These are phyloP conservation scores for Cynodonichthys magdalenae DNA, from an alignment of 2,797 vertebrate genomes.

Conservation along the genomic window DNA sequence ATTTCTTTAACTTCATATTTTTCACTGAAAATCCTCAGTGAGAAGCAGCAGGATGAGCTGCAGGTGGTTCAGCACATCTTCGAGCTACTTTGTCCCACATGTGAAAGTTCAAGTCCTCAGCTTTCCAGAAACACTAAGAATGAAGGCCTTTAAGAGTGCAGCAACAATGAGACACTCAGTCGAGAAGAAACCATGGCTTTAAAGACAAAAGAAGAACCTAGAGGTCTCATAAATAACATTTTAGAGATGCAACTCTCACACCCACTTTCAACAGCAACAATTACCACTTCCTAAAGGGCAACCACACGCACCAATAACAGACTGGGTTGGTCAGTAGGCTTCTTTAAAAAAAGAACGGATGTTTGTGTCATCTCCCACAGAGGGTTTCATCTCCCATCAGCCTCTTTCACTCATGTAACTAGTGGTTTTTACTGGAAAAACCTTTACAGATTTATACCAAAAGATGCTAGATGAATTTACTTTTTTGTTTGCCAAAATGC, in stretches of 20 bases:
- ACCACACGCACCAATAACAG: constrained; percentile 47
- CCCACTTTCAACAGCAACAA: constrained; percentile 44
- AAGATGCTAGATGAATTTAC: not conserved
- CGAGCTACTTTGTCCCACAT: not conserved
- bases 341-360: constrained; percentile 23
- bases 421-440: not conserved
- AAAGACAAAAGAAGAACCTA: constrained; percentile 60
- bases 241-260: constrained; percentile 46
- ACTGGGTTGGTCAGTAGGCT: constrained; percentile 8
- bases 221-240: constrained; percentile 63
- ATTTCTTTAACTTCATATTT: not conserved
- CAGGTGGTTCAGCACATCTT: constrained; percentile 12
- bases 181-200: constrained; percentile 49
- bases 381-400: not conserved
- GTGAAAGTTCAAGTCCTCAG: constrained; percentile 14
- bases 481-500: not conserved
- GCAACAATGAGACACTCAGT: constrained; percentile 50
- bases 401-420: not conserved
- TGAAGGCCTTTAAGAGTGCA: constrained; percentile 34
- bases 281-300: constrained; percentile 47
- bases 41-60: not conserved
- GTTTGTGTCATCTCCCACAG: constrained; percentile 39
- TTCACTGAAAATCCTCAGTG: not conserved
- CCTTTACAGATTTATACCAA: not conserved
- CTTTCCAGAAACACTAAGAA: constrained; percentile 55